phyloP scores from a whole-genome alignment of 2,888 invertebrate species.

The Ypsolopha scabrella region DNA sequence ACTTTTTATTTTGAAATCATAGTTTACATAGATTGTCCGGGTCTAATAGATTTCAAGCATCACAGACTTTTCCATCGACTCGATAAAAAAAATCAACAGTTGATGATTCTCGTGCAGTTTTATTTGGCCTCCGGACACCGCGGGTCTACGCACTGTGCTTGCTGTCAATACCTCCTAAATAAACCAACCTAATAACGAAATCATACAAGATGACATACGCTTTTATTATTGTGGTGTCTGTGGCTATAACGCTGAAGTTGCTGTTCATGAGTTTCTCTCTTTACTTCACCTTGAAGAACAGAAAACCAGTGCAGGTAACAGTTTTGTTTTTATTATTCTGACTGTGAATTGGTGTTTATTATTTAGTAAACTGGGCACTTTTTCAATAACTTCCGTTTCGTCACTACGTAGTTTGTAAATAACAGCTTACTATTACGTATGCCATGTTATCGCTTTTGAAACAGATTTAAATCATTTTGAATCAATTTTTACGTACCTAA shows the following conservation, averaged over 20 bases:
- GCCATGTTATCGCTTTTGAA: too few species aligned
- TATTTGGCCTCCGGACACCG: slow-evolving; percentile 23
- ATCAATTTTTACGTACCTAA: too few species aligned
- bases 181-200: slow-evolving; percentile 6
- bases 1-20: too few species aligned
- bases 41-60: slow-evolving; percentile 18
- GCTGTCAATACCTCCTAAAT: slow-evolving; percentile 8
- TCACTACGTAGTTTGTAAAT: too few species aligned
- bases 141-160: slow-evolving; percentile 8
- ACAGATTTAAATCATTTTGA: too few species aligned
- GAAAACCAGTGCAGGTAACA: slow-evolving; percentile 10
- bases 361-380: too few species aligned
- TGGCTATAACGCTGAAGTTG: slow-evolving; percentile 50
- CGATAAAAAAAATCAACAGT: slow-evolving; percentile 37
- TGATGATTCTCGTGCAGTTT: slow-evolving; percentile 31
- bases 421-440: too few species aligned
- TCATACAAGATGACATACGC: slow-evolving; percentile 34
- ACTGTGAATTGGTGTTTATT: too few species aligned
- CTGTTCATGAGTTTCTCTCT: slow-evolving; percentile 54
- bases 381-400: too few species aligned
- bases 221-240: slow-evolving; percentile 52
- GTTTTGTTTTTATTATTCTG: neutral
- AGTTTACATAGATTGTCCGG: neutral
- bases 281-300: slow-evolving; percentile 42
- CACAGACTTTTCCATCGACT: slow-evolving; percentile 6